Evolutionary conservation across 2,113 vertebrate species (phyloP), one percentile per base, ranked within the genome.

Genomic region (Condylura cristata): DNA sequence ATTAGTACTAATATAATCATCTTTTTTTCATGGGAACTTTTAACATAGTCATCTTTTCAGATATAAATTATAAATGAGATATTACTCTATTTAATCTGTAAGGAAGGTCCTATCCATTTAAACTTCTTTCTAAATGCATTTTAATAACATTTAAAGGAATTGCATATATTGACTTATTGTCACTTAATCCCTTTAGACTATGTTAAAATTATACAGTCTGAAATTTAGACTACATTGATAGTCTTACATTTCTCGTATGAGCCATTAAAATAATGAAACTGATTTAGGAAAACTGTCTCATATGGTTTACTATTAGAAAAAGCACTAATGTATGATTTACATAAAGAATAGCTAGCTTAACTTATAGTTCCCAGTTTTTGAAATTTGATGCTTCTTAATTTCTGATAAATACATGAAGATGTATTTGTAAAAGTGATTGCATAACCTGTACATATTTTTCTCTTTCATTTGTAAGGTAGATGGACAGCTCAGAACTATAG

Each of bases 401-500:
- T 91, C 28, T 46, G 30, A 85, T 32, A 56, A n/a, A 51, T 61
- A 79, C 46, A 41, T 24, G 6, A 92, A 17, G 6, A 14, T 61
- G 11, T 32, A 48, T 66, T 86, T 91, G n/a, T 17, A 4, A 82
- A 63, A 96, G 4, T 44, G 5, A 1, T 75, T 16, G 46, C 26
- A 89, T 96, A 13, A 3, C 32, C 32, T 18, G 0, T 32, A 76
- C 13, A 48, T 85, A 3, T 53, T 86, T 97, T 96, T 14, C 10
- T 95, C 89, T 66, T 96, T 51, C 82, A 1, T 94, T 83, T 96
- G 30, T 78, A 97, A 97, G 97, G 82, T 96, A 98, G 98, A 90
- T 98, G 98, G 98, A 98, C 97, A 96, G 98, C 98, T 48, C 94
- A 97, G 51, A 98, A 98, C 95, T 98, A 98, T 51, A 98, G 97